These are phyloP conservation scores for Periparus ater DNA, from an alignment of 2,797 vertebrate species.

Conservation along the genomic window DNA sequence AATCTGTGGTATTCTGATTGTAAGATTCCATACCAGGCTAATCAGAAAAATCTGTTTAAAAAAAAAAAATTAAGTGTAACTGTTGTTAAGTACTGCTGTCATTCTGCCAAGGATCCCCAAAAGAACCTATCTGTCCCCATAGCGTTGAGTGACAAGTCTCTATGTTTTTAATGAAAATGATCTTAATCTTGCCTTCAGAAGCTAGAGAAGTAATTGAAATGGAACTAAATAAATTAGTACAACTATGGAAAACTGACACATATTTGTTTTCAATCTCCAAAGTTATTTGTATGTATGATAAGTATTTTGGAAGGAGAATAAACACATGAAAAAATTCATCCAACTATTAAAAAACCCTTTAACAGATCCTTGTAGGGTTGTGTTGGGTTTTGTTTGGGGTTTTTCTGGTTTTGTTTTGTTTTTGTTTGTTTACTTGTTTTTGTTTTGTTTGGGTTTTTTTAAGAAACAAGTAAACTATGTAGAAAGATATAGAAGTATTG, in stretches of 20 bases:
- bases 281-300: not conserved
- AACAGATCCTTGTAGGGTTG: not conserved
- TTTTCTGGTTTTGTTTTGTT: not conserved
- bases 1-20: not conserved
- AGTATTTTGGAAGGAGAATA: not conserved
- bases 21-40: not conserved
- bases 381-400: not conserved
- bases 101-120: not conserved
- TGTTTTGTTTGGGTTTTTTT: not conserved
- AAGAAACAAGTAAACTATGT: not conserved
- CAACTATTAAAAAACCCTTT: not conserved
- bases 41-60: not conserved
- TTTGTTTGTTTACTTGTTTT: too few species aligned
- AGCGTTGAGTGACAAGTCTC: fast-evolving
- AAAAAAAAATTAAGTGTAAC: not conserved
- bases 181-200: not conserved
- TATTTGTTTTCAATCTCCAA: not conserved
- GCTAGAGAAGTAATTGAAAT: not conserved
- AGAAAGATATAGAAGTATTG: not conserved
- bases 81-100: not conserved
- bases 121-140: not conserved
- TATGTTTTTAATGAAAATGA: not conserved
- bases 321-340: not conserved
- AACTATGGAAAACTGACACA: not conserved
- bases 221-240: not conserved